Evolutionary conservation across 2,113 vertebrate genomes (phyloP), one percentile per base, ranked within the genome.

Genomic region (Variabilichromis moorii): DNA sequence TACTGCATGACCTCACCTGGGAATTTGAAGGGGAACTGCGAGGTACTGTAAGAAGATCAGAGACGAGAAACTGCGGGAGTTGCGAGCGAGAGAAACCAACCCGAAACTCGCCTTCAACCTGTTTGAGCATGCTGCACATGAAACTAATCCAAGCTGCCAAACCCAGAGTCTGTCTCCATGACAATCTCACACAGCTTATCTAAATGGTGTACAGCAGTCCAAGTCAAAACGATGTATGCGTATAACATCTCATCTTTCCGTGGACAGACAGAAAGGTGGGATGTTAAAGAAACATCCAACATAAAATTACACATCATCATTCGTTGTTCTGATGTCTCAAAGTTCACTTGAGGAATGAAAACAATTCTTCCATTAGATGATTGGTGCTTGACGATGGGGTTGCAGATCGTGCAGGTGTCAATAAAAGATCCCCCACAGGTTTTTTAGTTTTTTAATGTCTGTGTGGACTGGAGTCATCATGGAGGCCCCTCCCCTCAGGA

Each of bases 51-150:
- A 37, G 55, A 1, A 0, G 24, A 81, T 42, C 21, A 11, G 16
- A 40, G 1, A 47, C 3, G n/a, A 13, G n/a, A 37, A 53, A 68
- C 45, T 19, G 13, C 2, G 10, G 51, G 4, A 47, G 26, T 11
- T 11, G 45, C 16, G 24, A 35, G 11, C 12, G 26, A 2, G 14
- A 71, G 14, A 71, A 50, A 26, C 8, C 28, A 13, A 28, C 8
- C 26, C 9, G 50, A 80, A 82, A 89, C 83, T 57, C 14, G 9
- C 9, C 14, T 53, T 6, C 9, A 19, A 81, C 91, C 47, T 84
- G 92, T 92, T n/a, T 1, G 5, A 80, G 54, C 91, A 84, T 2
- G 92, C 40, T 2, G n/a, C 54, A 45, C 3, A 9, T 33, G 42
- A 73, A n/a, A n/a, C 47, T 63, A 47, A 81, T 14, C 17, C 68